Base-by-base conservation (phyloP, 2,113 vertebrate species). In the Amphiprion ocellaris region DNA sequence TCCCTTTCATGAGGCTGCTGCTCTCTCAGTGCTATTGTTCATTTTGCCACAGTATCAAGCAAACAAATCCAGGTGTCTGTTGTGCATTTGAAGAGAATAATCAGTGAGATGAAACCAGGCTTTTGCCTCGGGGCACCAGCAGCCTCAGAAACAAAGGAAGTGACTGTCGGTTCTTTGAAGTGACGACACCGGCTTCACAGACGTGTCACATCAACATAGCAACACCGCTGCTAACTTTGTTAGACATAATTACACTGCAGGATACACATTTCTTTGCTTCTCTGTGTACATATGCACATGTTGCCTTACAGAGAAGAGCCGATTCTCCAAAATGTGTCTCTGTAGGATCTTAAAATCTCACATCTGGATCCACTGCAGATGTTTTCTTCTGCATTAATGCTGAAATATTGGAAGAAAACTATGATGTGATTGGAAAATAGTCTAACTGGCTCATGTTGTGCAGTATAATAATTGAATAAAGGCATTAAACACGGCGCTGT, bases 131-230 rank as follows among this genome's bases (percentile, higher is more conserved):
- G 44, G 69, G 54, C 44, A 21, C 1, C 54, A 53, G 58, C 58
- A 61, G 75, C 60, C 30, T 0, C 50, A 50, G 62, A 59, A 37
- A 62, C 69, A 79, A 63, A 75, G 56, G 21, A 60, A 69, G 21
- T 5, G 11, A 41, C 58, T 12, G 33, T 2, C 53, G 5, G 1
- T 17, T 46, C 37, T 70, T 63, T 86, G 55, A 83, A 75, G 60
- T 4, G 37, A 12, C 41, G 66, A 67, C 44, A 44, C 26, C 65
- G 4, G 70, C 5, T 52, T 68, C 62, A 10, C 39, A 46, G 44
- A 58, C 50, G 15, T 6, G 50, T 77, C 83, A 69, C 49, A 56
- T 12, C 10, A 47, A 49, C 26, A 17, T 33, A 19, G 19, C 16
- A 61, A 72, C 30, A 58, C 12, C 62, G n/a, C 5, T 0, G 12